These are phyloP conservation scores for Drusus annulatus DNA, from an alignment of 1,140 invertebrate species.

Conservation along the genomic window DNA sequence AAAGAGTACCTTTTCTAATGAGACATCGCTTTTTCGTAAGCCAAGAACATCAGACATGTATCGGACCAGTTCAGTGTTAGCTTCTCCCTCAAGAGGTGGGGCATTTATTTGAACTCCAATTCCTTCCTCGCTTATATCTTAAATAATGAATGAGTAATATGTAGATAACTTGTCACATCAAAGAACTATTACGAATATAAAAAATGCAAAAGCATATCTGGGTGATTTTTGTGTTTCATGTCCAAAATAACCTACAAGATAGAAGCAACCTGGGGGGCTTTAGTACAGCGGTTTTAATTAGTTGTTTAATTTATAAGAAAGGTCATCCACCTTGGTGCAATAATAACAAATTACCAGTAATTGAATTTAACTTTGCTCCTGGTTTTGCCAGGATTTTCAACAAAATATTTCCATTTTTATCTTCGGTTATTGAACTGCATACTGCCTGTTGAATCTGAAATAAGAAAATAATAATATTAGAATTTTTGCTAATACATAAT, in stretches of 20 bases:
- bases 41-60: slow-evolving; percentile 79
- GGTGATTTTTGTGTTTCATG: too few species aligned
- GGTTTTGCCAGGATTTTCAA: slow-evolving; percentile 84
- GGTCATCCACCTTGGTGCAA: not conserved
- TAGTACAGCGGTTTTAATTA: too few species aligned
- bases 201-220: not conserved
- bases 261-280: too few species aligned
- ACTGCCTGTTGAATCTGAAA: not conserved
- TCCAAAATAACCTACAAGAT: not conserved
- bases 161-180: too few species aligned
- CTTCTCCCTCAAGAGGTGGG: slow-evolving; percentile 85
- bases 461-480: too few species aligned
- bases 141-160: not conserved
- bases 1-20: slow-evolving; percentile 69
- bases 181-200: too few species aligned
- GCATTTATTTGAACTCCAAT: slow-evolving; percentile 80
- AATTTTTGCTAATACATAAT: too few species aligned
- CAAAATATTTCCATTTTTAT: slow-evolving; percentile 76
- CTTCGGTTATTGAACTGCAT: slow-evolving; percentile 67
- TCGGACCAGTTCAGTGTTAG: slow-evolving; percentile 83
- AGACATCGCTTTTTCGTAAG: slow-evolving; percentile 79
- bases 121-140: slow-evolving; percentile 45
- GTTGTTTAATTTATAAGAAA: too few species aligned
- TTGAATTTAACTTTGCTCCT: slow-evolving; percentile 80
- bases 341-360: slow-evolving; percentile 76